Evolutionary conservation across 2,113 vertebrate species (phyloP), one percentile per base, ranked within the genome.

Genomic region (Atherinomorus stipes): DNA sequence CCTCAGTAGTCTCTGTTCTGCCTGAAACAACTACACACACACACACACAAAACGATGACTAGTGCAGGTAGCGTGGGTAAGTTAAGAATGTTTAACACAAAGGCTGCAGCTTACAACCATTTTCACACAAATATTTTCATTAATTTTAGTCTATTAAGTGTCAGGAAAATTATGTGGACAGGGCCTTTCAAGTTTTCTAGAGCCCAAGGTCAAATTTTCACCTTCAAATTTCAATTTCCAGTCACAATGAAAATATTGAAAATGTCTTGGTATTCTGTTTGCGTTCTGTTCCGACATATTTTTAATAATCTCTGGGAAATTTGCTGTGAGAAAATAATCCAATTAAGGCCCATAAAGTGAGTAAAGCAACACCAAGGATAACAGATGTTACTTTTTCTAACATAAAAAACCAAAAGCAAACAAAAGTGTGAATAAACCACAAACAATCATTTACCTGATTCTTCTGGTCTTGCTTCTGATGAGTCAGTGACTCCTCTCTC

Each of bases 391-490:
- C 5, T 19, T 47, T 47, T n/a, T 47, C 7, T 18, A 2, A 7
- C 44, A 57, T 19, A 58, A 49, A 69, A 58, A 25, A 5, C 49
- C 28, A 57, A 7, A 0, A 31, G 47, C 9, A 11, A 68, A 47
- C 18, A 68, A 60, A 53, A 49, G 26, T 3, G 18, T 18, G 38
- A 34, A 64, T 21, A 73, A 67, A 64, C 1, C 18, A 56, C 22
- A 57, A 45, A 42, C 4, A 26, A 65, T 42, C 15, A 57, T 64
- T 78, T 95, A 99, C 98, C 94, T 99, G 98, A 91, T 95, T 96
- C 88, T 96, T 98, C 88, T 99, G 97, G 66, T 99, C 97, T 83
- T 97, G 96, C 83, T 97, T 98, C 93, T 99, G 98, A 60, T 96
- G 95, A 72, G 90, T 91, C 69, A 99, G 91, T 74, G 95, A 94